Percentiles rank a stretch among this genome's conserved stretches.
phyloP scores from a whole-genome alignment of 2,797 vertebrate genomes.

The Schizopygopsis malacanthus region DNA sequence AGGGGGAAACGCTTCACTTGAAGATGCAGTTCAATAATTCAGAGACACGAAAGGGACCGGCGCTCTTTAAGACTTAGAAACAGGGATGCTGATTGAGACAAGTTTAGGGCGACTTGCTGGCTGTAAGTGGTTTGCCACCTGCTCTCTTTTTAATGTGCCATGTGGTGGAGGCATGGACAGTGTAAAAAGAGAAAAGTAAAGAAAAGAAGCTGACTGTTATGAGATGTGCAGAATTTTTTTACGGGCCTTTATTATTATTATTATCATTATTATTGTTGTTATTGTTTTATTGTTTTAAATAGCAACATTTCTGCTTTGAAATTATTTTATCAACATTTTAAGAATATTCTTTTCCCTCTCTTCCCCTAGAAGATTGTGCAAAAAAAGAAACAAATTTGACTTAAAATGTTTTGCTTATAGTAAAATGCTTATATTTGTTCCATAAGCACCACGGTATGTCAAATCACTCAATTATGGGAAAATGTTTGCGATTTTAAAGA shows the following conservation, averaged over 20 bases:
- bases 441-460: neutral
- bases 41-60: constrained; percentile 46
- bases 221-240: neutral
- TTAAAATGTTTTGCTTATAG: too few relatives aligned
- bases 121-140: constrained; percentile 38
- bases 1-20: constrained; percentile 46
- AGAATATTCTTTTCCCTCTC: too few relatives aligned
- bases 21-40: constrained; percentile 63
- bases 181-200: neutral
- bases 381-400: too few relatives aligned
- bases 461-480: neutral
- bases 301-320: neutral
- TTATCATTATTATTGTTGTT: neutral
- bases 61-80: constrained; percentile 46
- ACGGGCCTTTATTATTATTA: neutral
- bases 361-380: too few relatives aligned
- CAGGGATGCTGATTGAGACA: constrained; percentile 44
- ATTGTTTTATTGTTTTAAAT: too few relatives aligned
- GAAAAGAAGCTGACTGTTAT: neutral
- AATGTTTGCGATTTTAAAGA: neutral
- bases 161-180: neutral
- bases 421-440: too few relatives aligned
- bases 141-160: neutral
- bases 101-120: constrained; percentile 27
- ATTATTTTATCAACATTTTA: neutral